Percentiles rank a stretch among this genome's conserved stretches.
Conservation (phyloP, 2,797 vertebrate species). For the Falco novaeseelandiae region DNA sequence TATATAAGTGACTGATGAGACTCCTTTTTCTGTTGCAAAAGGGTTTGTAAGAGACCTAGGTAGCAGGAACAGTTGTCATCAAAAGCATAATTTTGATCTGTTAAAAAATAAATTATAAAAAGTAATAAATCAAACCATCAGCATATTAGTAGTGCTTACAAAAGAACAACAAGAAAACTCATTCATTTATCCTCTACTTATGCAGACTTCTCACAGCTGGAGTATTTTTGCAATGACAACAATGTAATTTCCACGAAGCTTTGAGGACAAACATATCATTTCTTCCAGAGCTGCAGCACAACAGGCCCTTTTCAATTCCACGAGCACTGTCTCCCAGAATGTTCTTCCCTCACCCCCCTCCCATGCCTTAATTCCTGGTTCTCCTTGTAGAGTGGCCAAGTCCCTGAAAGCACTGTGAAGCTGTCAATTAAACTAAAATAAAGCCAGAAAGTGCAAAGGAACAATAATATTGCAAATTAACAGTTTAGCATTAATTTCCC, state of each 20-base stretch:
- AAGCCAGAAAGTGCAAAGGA: background rate
- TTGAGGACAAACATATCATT: background rate
- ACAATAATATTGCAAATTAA: background rate
- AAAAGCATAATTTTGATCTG: background rate
- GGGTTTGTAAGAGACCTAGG: background rate
- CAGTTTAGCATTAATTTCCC: background rate
- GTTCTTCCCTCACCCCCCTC: background rate
- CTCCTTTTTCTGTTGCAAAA: background rate
- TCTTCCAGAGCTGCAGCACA: background rate
- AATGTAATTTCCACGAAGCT: background rate
- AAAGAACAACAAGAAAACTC: background rate
- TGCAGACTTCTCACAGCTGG: background rate
- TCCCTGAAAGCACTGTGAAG: background rate
- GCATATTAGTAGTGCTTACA: background rate
- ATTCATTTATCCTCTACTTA: background rate
- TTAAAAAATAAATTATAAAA: background rate
- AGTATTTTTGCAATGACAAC: background rate
- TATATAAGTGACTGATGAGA: background rate
- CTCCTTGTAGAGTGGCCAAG: background rate
- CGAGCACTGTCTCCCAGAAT: background rate
- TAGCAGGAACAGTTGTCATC: background rate
- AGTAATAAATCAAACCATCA: background rate
- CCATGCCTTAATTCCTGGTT: background rate
- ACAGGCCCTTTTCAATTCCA: background rate
- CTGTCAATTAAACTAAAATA: background rate